These are phyloP conservation scores for Phyto melanocephala DNA, from an alignment of 2,888 invertebrate genomes.

Conservation along the genomic window DNA sequence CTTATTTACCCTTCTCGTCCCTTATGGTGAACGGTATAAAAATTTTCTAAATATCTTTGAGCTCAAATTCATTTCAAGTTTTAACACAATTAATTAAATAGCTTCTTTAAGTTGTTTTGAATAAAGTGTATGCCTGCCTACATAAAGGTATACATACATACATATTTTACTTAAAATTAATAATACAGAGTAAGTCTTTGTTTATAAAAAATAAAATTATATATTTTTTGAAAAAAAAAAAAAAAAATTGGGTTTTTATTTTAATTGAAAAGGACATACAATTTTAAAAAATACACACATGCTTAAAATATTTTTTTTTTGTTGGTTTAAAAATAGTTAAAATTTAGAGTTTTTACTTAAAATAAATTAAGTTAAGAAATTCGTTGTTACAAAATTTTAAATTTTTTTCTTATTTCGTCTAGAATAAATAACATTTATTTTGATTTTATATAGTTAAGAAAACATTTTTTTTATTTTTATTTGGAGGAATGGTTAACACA, in stretches of 20 bases:
- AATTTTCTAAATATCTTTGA: no score
- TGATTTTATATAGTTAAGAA: neutral
- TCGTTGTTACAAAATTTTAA: conserved; percentile 49
- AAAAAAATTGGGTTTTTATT: neutral
- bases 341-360: neutral
- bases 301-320: no score
- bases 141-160: no score
- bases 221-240: neutral
- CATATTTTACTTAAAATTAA: conserved; percentile 41
- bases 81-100: neutral
- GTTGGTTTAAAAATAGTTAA: neutral
- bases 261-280: neutral
- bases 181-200: conserved; percentile 44
- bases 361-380: conserved; percentile 40
- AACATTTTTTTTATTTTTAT: neutral
- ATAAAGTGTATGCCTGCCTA: no score
- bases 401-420: conserved; percentile 26
- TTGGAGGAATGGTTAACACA: neutral
- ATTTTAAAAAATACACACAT: neutral
- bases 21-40: no score
- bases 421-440: neutral
- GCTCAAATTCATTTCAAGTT: no score
- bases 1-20: no score
- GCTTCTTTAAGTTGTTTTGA: neutral
- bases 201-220: neutral